Percentiles rank a stretch among this genome's conserved stretches.
Evolutionary conservation across 2,113 vertebrate genomes (phyloP).

Genomic region (Crypturellus undulatus): DNA sequence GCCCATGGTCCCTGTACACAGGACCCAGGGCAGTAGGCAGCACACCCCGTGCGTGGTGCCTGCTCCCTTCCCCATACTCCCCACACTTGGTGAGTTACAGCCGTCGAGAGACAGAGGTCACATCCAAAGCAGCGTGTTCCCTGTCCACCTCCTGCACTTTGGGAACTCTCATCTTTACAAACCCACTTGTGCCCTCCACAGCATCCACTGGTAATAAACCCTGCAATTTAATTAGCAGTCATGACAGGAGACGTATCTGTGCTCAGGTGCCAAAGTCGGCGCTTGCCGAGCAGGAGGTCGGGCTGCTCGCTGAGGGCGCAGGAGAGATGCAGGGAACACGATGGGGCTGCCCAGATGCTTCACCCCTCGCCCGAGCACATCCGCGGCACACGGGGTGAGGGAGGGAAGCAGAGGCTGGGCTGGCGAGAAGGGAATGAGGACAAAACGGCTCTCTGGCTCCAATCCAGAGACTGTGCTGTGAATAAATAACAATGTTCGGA

Average conservation of each 20-base stretch:
- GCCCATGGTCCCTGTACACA: neutral
- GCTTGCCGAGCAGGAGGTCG: neutral
- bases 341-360: constrained; percentile 1
- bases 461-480: neutral
- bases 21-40: neutral
- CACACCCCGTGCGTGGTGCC: neutral
- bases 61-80: neutral
- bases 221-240: constrained; percentile 40
- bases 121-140: neutral
- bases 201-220: constrained; percentile 22
- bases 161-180: neutral
- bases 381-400: neutral
- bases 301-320: neutral
- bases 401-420: neutral
- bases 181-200: neutral
- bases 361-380: constrained; percentile 7
- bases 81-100: neutral
- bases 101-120: neutral
- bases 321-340: neutral
- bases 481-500: constrained; percentile 1
- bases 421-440: constrained; percentile 1
- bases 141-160: neutral
- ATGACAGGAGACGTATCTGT: constrained; percentile 8
- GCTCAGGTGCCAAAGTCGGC: constrained; percentile 8
- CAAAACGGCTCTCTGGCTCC: constrained; percentile 15